Evolutionary conservation across 2,113 vertebrate genomes (phyloP).

Genomic region (Danio rerio): GRCz12tu NC_133180.1:19875001-19875500

Average conservation of each 20-base stretch:
- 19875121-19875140: neutral
- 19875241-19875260: neutral
- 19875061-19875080: neutral
- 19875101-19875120: neutral
- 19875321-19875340: too few relatives aligned
- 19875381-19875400: too few relatives aligned
- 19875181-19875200: slow-evolving; percentile 1
- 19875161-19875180: neutral
- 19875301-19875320: neutral
- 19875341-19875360: too few relatives aligned
- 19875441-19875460: too few relatives aligned
- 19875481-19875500: too few relatives aligned
- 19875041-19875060: neutral
- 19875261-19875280: neutral
- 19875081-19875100: neutral
- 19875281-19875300: neutral
- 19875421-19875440: too few relatives aligned
- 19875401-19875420: too few relatives aligned
- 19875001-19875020: too few relatives aligned
- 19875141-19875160: neutral
- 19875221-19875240: neutral
- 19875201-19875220: neutral
- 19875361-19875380: too few relatives aligned
- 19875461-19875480: too few relatives aligned
- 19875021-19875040: too few relatives aligned